Conservation (phyloP, 2,888 invertebrate genomes). For the Agrenia bidenticulata region DNA sequence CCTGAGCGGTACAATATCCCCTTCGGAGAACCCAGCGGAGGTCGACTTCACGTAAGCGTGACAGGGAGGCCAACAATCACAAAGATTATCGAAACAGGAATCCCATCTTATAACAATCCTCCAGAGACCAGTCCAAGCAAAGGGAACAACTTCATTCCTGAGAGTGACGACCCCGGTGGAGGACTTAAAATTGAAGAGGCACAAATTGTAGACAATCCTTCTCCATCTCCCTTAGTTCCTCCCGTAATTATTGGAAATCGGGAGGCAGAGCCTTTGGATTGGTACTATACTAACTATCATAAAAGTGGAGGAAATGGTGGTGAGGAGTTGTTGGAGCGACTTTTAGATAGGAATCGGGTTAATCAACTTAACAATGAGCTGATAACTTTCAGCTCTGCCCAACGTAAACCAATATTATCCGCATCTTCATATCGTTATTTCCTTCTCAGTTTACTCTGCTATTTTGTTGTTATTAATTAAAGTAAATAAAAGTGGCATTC, state of each 20-base stretch:
- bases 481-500: not conserved
- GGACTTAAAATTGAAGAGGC: not conserved
- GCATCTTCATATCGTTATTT: slow-evolving; percentile 26
- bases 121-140: not conserved
- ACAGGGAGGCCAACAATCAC: slow-evolving; percentile 50
- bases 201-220: slow-evolving; percentile 3
- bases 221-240: slow-evolving; percentile 37
- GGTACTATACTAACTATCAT: slow-evolving; percentile 86
- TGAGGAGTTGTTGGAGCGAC: slow-evolving; percentile 46
- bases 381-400: not conserved
- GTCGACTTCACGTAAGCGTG: not conserved
- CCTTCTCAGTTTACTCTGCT: slow-evolving; percentile 35
- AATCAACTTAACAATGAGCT: slow-evolving; percentile 1
- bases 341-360: slow-evolving; percentile 43
- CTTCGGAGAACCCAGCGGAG: slow-evolving; percentile 8
- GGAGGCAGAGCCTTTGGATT: slow-evolving; percentile 56
- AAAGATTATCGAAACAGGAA: slow-evolving; percentile 40
- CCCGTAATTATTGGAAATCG: slow-evolving; percentile 50
- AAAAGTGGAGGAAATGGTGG: slow-evolving; percentile 55
- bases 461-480: slow-evolving; percentile 24
- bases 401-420: not conserved
- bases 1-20: slow-evolving; percentile 16
- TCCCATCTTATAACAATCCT: slow-evolving; percentile 6
- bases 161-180: not conserved
- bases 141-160: slow-evolving; percentile 1